Evolutionary conservation across 2,113 vertebrate species (phyloP), one percentile per base, ranked within the genome.

Genomic region (Heterotis niloticus): DNA sequence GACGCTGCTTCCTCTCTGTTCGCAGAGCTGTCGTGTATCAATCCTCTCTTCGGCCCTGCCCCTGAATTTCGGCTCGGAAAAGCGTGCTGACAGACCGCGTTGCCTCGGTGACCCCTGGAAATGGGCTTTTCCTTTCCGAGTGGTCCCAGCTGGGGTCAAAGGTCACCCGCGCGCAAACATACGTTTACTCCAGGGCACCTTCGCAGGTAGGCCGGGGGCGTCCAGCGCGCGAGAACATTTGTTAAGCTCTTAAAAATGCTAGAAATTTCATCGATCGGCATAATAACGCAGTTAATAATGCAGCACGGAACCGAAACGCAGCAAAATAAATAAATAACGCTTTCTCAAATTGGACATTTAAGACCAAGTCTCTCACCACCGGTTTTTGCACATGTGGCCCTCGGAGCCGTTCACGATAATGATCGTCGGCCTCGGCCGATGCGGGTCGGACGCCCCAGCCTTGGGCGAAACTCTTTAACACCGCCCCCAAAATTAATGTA

Each of bases 21-120:
- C 20, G 17, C 64, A 76, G 44, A 76, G 60, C 26, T n/a, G 20
- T 62, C 13, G 64, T 18, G 29, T 29, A 13, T 76, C 59, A 10
- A 13, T 34, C 20, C 11, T 20, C 12, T 52, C 70, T 64, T 76
- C 60, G 16, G 14, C 69, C 78, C 23, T 44, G 54, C 81, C 78
- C 80, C 78, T 28, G 57, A 79, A 51, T 87, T 89, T 88, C 86
- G 85, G 34, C 80, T 89, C 84, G 88, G 84, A 81, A 16, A 69
- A 52, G 77, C 66, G 69, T 72, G 88, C 79, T 90, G 89, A 92
- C 85, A 90, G 90, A 90, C 85, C 23, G 84, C 85, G 84, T 88
- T 87, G 84, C 86, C 87, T 88, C 72, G 71, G 76, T 75, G 80
- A 88, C 88, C 87, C 86, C 52, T 54, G 57, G 28, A 79, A 79